Evolutionary conservation across 2,113 vertebrate genomes (phyloP).

Genomic region (Antechinus flavipes): DNA sequence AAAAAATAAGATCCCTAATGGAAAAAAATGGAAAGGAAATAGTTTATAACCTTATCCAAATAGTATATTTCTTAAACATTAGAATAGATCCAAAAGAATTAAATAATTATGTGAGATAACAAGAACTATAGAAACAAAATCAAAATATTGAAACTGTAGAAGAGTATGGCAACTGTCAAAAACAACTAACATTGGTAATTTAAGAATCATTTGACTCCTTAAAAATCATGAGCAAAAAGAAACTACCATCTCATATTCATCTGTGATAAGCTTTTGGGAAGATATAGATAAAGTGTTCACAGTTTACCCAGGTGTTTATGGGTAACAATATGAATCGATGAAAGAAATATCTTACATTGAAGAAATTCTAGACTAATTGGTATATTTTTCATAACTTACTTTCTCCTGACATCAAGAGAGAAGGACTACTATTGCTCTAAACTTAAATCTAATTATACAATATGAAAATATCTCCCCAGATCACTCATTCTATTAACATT

Average conservation of each 20-base stretch:
- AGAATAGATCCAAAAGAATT: background rate
- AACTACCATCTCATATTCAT: background rate
- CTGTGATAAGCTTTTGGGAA: background rate
- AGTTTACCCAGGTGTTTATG: background rate
- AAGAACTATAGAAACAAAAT: background rate
- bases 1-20: background rate
- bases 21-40: background rate
- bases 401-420: background rate
- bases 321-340: background rate
- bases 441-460: background rate
- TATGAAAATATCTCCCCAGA: background rate
- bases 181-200: background rate
- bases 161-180: background rate
- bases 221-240: background rate
- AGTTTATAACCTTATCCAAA: background rate
- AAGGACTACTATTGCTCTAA: background rate
- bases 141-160: background rate
- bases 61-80: background rate
- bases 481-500: background rate
- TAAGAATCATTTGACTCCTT: background rate
- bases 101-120: background rate
- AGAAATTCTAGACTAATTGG: background rate
- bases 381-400: background rate
- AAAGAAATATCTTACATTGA: background rate
- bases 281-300: background rate